These are phyloP conservation scores for Amaurobius ferox DNA, from an alignment of 2,888 invertebrate genomes.

Conservation along the genomic window DNA sequence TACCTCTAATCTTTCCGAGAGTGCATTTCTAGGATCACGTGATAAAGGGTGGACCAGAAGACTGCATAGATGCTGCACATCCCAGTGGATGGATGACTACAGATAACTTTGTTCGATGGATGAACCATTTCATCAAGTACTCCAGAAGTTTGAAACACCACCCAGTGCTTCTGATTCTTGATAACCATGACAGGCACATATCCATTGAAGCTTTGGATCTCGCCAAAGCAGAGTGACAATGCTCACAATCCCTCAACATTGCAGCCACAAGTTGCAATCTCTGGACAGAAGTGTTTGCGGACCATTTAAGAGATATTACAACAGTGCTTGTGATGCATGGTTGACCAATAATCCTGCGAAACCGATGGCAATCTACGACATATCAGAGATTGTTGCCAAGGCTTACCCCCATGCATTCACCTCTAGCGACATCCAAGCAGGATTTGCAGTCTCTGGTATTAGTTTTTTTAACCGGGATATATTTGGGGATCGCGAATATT, in stretches of 20 bases:
- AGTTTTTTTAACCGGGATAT: neutral
- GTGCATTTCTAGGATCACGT: neutral
- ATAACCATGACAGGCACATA: neutral
- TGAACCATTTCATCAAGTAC: neutral
- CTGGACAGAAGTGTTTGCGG: neutral
- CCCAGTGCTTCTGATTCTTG: neutral
- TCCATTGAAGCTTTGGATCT: neutral
- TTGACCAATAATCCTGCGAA: neutral
- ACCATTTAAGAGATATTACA: neutral
- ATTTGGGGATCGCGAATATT: neutral
- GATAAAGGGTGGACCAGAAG: neutral
- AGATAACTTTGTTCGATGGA: neutral
- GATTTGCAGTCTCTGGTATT: neutral
- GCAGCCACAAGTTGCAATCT: neutral
- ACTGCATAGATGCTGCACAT: neutral
- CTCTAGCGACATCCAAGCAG: neutral
- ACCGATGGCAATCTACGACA: neutral
- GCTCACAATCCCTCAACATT: neutral
- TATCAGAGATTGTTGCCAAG: neutral
- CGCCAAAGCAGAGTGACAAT: neutral
- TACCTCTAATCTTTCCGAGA: neutral
- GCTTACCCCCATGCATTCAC: neutral
- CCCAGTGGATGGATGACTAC: neutral
- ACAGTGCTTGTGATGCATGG: neutral
- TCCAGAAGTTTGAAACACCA: neutral